Percentiles rank a stretch among this genome's conserved stretches.
Evolutionary conservation across 2,113 vertebrate species (phyloP).

Genomic region (Cygnus atratus): DNA sequence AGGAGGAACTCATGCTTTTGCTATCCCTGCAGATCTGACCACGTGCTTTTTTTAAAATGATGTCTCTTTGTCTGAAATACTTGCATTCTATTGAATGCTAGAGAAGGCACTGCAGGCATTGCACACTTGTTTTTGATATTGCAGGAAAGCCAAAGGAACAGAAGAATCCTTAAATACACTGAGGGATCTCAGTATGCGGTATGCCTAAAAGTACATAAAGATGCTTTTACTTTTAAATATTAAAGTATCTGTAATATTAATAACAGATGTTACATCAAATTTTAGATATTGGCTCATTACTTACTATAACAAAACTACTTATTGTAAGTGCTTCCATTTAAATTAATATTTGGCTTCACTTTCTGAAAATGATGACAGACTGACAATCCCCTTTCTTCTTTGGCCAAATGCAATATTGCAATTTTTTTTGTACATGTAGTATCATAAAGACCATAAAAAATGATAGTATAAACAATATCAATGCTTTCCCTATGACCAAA

Average conservation of each 20-base stretch:
- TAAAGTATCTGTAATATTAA: neutral
- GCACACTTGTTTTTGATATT: neutral
- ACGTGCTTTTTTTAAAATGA: neutral
- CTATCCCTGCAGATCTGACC: neutral
- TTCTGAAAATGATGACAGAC: neutral
- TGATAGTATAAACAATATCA: no score
- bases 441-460: neutral
- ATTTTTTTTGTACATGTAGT: neutral
- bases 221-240: neutral
- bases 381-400: neutral
- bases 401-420: neutral
- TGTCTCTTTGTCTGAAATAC: neutral
- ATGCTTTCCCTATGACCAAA: neutral
- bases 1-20: fast-evolving
- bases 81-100: neutral
- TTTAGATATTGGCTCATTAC: neutral
- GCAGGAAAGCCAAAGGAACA: neutral
- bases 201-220: neutral
- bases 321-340: neutral
- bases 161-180: fast-evolving
- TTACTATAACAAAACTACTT: neutral
- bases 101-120: neutral
- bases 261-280: neutral
- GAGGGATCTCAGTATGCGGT: neutral
- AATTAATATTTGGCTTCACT: neutral